A percentile compares a stretch with the other conserved stretches of the same genome.
These are phyloP conservation scores for Paratrypauchen microcephalus DNA, from an alignment of 2,797 vertebrate genomes.

Conservation along the genomic window DNA sequence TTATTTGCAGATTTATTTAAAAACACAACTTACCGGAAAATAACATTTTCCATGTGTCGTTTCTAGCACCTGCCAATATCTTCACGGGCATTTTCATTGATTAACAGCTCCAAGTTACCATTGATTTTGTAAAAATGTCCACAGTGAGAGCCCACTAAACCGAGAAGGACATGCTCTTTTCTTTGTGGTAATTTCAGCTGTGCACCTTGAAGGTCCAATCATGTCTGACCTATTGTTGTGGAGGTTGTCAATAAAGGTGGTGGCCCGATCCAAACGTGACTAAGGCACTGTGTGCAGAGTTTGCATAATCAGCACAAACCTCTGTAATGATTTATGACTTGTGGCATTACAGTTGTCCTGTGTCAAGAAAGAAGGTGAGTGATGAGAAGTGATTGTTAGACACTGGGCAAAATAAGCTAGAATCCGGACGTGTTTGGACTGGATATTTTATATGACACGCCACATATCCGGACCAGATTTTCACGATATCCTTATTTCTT, in stretches of 20 bases:
- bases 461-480: no score
- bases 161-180: constrained; percentile 14
- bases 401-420: no score
- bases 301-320: not conserved
- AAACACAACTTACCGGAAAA: not conserved
- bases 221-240: constrained; percentile 3
- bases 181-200: constrained; percentile 21
- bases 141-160: constrained; percentile 18
- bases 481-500: no score
- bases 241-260: constrained; percentile 20
- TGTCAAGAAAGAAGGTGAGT: not conserved
- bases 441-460: no score
- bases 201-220: constrained; percentile 19
- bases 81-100: constrained; percentile 41
- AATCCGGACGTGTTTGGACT: no score
- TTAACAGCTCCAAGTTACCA: constrained; percentile 40
- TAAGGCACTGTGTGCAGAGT: not conserved
- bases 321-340: not conserved
- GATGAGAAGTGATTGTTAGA: not conserved
- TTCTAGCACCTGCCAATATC: constrained; percentile 35
- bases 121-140: constrained; percentile 49
- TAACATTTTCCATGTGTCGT: constrained; percentile 16
- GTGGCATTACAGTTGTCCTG: not conserved
- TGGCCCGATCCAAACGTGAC: constrained; percentile 6
- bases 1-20: not conserved